phyloP scores from a whole-genome alignment of 2,888 invertebrate genomes.

The Trachelus stipa region DNA sequence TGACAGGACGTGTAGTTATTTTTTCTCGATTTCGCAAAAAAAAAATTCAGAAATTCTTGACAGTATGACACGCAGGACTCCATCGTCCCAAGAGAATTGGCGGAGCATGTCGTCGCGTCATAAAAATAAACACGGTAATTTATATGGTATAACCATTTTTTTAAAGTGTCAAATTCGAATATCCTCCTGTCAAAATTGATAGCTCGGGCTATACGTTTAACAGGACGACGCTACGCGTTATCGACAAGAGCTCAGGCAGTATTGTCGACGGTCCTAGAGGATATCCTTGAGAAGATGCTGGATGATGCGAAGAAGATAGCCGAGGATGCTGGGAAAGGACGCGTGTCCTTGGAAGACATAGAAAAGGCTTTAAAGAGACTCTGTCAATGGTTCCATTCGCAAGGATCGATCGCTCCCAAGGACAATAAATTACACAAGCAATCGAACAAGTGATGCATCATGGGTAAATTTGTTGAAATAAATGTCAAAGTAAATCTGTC shows the following conservation, averaged over 20 bases:
- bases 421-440: neutral
- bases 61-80: neutral
- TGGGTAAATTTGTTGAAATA: neutral
- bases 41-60: neutral
- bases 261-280: slow-evolving; percentile 55
- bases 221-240: slow-evolving; percentile 49
- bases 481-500: neutral
- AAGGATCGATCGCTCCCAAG: neutral
- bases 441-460: neutral
- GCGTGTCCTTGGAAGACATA: slow-evolving; percentile 53
- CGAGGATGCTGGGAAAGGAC: slow-evolving; percentile 40
- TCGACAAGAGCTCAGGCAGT: slow-evolving; percentile 53
- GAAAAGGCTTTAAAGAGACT: slow-evolving; percentile 57
- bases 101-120: neutral
- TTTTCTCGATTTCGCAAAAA: neutral
- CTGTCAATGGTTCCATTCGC: slow-evolving; percentile 44
- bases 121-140: neutral
- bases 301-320: slow-evolving; percentile 58
- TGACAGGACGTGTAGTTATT: neutral
- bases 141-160: neutral
- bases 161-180: too few species aligned
- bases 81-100: neutral
- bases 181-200: neutral
- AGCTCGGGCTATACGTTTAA: neutral
- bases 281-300: slow-evolving; percentile 59